Evolutionary conservation across 2,888 invertebrate species (phyloP).

Genomic region (Melipona bicolor): DNA sequence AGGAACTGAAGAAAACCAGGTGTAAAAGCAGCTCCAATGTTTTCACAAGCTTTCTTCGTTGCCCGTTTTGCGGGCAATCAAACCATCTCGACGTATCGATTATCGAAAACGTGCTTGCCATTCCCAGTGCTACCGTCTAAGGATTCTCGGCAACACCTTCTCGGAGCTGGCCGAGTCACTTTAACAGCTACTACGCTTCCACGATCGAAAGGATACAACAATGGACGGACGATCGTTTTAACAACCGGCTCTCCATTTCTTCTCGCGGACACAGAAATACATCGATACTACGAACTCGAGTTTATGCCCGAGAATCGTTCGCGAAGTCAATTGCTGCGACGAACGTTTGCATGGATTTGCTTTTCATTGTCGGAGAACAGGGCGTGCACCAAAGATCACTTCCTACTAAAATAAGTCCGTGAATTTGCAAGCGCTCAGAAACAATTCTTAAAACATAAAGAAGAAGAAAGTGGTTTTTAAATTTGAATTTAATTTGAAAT

Average conservation of each 20-base stretch:
- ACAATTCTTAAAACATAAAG: no score
- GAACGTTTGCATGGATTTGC: neutral
- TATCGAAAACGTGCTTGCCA: conserved; percentile 5
- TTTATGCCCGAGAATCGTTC: neutral
- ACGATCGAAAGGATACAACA: neutral
- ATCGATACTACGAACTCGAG: neutral
- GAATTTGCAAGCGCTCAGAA: no score
- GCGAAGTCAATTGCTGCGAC: neutral
- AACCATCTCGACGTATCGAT: conserved; percentile 11
- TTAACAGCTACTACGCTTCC: conserved; percentile 8
- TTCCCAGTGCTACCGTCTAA: neutral
- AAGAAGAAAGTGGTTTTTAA: no score
- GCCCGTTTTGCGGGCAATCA: neutral
- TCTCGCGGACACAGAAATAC: neutral
- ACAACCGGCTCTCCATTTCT: neutral
- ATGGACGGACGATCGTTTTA: neutral
- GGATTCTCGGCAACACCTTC: neutral
- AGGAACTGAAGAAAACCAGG: neutral
- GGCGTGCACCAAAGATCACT: no score
- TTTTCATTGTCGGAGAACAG: neutral
- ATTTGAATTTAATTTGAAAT: no score
- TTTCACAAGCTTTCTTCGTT: neutral
- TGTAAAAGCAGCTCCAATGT: neutral
- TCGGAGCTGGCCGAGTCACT: neutral
- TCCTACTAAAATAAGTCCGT: no score